Evolutionary conservation across 2,888 invertebrate species (phyloP), one percentile per base, ranked within the genome.

Genomic region (Dryomyza anilis): DNA sequence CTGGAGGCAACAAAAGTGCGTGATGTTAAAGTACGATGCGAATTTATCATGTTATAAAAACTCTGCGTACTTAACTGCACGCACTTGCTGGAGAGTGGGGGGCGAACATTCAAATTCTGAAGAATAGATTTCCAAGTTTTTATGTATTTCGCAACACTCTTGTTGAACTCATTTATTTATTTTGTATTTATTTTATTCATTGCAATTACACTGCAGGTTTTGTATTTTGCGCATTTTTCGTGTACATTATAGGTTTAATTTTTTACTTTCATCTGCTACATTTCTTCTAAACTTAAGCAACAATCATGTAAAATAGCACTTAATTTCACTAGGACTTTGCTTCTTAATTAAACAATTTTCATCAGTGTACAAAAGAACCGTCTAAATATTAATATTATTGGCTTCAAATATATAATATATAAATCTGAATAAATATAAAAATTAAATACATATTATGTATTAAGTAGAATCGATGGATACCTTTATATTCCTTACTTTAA

Each of bases 361-460:
- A 33, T 33, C 16, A 23, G n/a, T 55, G 25, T 23, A 16, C 12
- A 36, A 1, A 23, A 36, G 36, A 27, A 25, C 23, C 36, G 23
- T n/a, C 10, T 19, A 30, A 30, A 55, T 27, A 36, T 55, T 50
- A 25, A 14, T 7, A 25, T 27, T 10, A 21, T 50, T 6, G 23
- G 25, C 25, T 25, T 50, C 16, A 36, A 14, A 27, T 14, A 43
- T 43, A 39, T 56, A n/a, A 39, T 25, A 6, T 25, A 14, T 25
- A 7, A 21, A 27, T 56, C 10, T 23, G 7, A 25, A 25, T 27
- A 56, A 36, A 36, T 33, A 30, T 19, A 23, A 21, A 23, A 12
- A 56, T n/a, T 25, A 25, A 59, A 33, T 6, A 48, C 30, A 48
- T 59, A 25, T 48, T 48, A 48, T 48, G 36, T 59, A 21, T 59